Conservation (phyloP, 1,140 invertebrate genomes). For the Heterodera schachtii region DNA sequence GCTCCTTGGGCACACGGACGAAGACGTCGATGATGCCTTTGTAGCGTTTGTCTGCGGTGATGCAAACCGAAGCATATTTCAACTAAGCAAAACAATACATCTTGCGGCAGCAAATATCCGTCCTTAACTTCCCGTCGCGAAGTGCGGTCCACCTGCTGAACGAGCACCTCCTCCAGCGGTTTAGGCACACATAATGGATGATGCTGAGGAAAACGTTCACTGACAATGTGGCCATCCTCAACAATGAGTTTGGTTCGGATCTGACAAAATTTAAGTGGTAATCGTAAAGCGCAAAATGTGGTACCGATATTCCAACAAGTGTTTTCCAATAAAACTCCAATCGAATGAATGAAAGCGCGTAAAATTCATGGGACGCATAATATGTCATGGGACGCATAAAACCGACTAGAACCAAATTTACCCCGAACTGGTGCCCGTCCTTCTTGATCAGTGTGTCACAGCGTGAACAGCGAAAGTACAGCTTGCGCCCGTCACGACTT, state of each 20-base stretch:
- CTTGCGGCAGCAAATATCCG: neutral
- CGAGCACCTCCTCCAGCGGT: constrained; percentile 41
- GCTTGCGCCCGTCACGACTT: constrained; percentile 45
- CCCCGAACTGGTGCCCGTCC: constrained; percentile 33
- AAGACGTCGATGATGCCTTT: constrained; percentile 64
- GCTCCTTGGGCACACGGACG: constrained; percentile 58
- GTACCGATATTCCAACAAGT: too few species aligned
- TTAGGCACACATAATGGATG: constrained; percentile 50
- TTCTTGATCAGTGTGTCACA: constrained; percentile 53
- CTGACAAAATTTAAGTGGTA: neutral
- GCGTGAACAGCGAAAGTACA: constrained; percentile 54
- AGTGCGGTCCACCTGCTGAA: constrained; percentile 50
- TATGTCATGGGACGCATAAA: too few species aligned
- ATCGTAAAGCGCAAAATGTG: too few species aligned
- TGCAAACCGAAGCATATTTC: constrained; percentile 73
- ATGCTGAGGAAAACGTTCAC: constrained; percentile 48
- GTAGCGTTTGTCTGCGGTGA: constrained; percentile 72
- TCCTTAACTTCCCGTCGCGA: neutral
- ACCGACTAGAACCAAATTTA: too few species aligned
- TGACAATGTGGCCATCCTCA: constrained; percentile 42
- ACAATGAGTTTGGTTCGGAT: constrained; percentile 54
- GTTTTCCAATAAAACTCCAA: neutral
- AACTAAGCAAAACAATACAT: constrained; percentile 52
- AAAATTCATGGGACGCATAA: too few species aligned
- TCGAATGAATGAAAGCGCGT: too few species aligned